Percentiles rank a stretch among this genome's conserved stretches.
Evolutionary conservation across 2,113 vertebrate species (phyloP).

Genomic region (Myrmophylax atrothorax): DNA sequence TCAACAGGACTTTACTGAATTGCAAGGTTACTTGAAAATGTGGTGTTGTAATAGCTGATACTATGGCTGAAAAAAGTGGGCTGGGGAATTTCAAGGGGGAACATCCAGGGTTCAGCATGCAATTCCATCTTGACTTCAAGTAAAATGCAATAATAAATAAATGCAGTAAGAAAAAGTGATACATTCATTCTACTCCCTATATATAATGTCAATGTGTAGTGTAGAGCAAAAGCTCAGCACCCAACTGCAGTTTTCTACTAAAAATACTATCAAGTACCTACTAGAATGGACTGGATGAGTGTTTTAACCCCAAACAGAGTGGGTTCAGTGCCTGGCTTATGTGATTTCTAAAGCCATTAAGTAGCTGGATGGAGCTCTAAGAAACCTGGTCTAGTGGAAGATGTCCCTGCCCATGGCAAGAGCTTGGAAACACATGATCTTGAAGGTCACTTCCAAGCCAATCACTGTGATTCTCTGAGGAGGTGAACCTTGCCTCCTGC

Average conservation of each 20-base stretch:
- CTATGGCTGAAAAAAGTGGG: background rate
- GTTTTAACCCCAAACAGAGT: background rate
- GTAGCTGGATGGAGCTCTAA: background rate
- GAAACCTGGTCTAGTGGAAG: background rate
- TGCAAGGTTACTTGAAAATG: background rate
- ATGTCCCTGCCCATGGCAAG: background rate
- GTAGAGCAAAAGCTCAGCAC: background rate
- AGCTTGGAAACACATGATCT: background rate
- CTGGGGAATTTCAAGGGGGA: background rate
- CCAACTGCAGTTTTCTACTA: background rate
- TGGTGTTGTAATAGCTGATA: background rate
- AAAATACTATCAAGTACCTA: background rate
- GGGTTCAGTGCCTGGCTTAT: background rate
- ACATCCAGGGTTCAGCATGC: background rate
- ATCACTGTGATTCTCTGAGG: accelerated
- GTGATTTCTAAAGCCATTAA: background rate
- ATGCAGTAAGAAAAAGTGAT: background rate
- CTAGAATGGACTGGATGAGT: background rate
- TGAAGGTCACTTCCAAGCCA: background rate
- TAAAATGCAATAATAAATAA: background rate
- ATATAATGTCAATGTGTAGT: background rate
- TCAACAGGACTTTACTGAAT: background rate
- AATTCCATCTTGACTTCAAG: background rate
- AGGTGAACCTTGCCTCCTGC: background rate
- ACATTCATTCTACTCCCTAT: background rate